phyloP scores from a whole-genome alignment of 2,797 vertebrate genomes.

The Phaenicophaeus curvirostris region DNA sequence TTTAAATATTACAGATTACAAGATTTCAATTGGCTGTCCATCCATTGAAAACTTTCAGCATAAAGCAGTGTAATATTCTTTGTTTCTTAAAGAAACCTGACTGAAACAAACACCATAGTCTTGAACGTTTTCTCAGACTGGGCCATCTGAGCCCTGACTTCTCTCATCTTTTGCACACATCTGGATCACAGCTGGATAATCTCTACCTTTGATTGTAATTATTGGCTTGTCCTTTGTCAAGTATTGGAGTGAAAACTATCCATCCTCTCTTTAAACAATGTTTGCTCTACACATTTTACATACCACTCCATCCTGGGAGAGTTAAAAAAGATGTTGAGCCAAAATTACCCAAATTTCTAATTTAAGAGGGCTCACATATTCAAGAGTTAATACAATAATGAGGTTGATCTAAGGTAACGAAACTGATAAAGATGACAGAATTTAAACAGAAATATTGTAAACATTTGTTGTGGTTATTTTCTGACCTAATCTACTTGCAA shows the following conservation, averaged over 20 bases:
- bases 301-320: not conserved
- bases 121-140: not conserved
- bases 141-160: not conserved
- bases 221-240: not conserved
- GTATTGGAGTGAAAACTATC: not conserved
- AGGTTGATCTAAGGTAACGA: not conserved
- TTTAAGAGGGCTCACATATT: not conserved
- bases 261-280: not conserved
- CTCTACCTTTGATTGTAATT: not conserved
- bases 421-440: not conserved
- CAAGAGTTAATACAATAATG: not conserved
- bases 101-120: not conserved
- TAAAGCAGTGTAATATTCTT: not conserved
- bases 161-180: not conserved
- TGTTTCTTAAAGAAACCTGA: not conserved
- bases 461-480: not conserved
- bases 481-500: not conserved
- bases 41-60: not conserved
- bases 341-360: not conserved
- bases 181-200: not conserved
- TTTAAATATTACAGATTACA: not conserved
- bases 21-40: not conserved
- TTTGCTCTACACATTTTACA: not conserved
- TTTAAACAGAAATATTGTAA: not conserved
- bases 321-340: not conserved